Conservation (phyloP, 2,113 vertebrate species). For the Dromaius novaehollandiae region DNA sequence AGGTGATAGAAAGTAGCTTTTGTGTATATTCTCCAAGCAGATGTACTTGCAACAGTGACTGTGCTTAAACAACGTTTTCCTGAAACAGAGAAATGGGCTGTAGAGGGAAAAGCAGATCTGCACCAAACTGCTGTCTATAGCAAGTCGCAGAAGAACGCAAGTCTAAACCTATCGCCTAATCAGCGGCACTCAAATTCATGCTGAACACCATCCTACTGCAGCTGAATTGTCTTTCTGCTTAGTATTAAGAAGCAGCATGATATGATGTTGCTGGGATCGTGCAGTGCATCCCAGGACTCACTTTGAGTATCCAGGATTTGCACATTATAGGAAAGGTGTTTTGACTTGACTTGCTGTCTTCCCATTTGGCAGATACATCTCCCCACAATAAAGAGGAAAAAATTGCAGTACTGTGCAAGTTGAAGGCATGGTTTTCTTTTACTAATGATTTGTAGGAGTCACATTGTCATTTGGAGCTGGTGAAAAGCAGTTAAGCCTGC, state of each 20-base stretch:
- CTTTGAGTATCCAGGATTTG: neutral
- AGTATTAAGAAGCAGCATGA: accelerated
- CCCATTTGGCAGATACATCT: neutral
- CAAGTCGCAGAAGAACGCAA: neutral
- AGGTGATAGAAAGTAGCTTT: neutral
- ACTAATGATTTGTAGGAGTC: neutral
- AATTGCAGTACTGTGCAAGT: neutral
- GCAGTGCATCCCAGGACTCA: accelerated
- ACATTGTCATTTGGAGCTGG: neutral
- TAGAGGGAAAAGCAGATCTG: neutral
- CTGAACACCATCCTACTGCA: neutral
- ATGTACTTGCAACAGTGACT: neutral
- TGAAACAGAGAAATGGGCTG: neutral
- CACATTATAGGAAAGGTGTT: neutral
- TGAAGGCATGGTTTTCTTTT: neutral
- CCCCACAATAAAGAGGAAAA: neutral
- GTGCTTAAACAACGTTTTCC: neutral
- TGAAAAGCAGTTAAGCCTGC: neutral
- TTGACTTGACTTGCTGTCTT: neutral
- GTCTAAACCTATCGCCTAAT: no score
- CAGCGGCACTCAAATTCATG: accelerated
- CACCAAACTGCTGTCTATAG: neutral
- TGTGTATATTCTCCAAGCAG: neutral
- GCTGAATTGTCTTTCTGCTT: neutral
- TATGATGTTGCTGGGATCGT: neutral